These are phyloP conservation scores for Chaetodon trifasciatus DNA, from an alignment of 2,797 vertebrate genomes.

Conservation along the genomic window DNA sequence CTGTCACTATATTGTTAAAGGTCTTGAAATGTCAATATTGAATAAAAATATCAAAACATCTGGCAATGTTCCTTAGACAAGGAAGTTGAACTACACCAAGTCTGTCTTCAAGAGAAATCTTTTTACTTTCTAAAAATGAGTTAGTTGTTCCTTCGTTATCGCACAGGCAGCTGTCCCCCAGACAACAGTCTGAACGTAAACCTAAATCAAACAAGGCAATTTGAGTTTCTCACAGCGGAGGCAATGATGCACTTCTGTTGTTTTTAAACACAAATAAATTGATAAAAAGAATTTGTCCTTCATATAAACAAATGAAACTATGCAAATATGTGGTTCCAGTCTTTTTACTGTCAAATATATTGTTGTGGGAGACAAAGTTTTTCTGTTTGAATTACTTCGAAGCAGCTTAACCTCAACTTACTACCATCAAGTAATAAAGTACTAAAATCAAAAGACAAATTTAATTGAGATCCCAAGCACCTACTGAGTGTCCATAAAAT, in stretches of 20 bases:
- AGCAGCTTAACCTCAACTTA: background rate
- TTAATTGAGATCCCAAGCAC: background rate
- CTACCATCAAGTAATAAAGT: background rate
- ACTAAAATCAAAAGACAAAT: background rate
- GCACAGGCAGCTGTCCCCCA: conserved; percentile 36
- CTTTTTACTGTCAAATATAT: background rate
- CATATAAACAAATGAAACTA: background rate
- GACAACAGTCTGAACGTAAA: conserved; percentile 60
- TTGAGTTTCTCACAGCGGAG: conserved; percentile 27
- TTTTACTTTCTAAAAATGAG: conserved; percentile 38
- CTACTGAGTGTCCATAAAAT: background rate
- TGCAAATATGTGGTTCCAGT: background rate
- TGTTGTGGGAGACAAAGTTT: too few species aligned
- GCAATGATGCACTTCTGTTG: conserved; percentile 26
- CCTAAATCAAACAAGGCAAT: conserved; percentile 55
- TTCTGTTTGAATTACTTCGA: background rate
- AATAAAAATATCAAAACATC: background rate
- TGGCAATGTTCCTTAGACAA: background rate
- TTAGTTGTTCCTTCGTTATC: conserved; percentile 27
- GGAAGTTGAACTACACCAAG: conserved; percentile 12
- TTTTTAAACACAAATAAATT: conserved; percentile 25
- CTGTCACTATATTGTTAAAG: background rate
- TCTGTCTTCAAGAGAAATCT: conserved; percentile 24
- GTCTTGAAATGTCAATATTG: conserved; percentile 25
- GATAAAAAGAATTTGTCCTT: background rate